These are phyloP conservation scores for Bos indicus DNA, from an alignment of 2,113 vertebrate species.

Conservation along the genomic window DNA sequence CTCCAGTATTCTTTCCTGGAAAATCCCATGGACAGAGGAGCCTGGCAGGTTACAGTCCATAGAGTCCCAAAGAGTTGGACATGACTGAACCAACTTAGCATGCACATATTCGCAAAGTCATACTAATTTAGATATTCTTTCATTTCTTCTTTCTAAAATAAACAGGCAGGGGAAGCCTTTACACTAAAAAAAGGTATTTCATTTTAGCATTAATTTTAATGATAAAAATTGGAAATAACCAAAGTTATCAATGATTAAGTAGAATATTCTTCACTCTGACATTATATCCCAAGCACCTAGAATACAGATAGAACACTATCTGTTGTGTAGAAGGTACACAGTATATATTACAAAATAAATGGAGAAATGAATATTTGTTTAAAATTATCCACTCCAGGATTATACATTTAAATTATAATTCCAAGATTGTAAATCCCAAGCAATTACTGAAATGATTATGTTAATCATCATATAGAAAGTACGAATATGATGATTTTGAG, in stretches of 20 bases:
- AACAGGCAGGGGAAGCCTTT: neutral
- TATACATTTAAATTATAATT: neutral
- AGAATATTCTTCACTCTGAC: neutral
- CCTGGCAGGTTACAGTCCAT: neutral
- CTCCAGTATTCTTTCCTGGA: neutral
- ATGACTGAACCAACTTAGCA: neutral
- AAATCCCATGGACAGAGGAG: neutral
- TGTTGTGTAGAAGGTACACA: neutral
- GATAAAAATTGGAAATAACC: neutral
- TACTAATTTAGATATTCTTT: neutral
- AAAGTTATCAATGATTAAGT: neutral
- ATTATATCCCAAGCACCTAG: neutral
- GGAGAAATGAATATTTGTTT: neutral
- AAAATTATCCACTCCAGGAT: neutral
- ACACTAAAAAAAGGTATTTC: neutral
- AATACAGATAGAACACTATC: neutral
- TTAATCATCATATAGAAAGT: constrained; percentile 6
- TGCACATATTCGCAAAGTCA: neutral
- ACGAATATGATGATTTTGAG: neutral
- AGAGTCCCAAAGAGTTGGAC: neutral
- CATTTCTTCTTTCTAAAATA: neutral
- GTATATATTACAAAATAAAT: neutral
- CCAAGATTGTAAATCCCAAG: neutral
- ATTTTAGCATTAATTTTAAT: neutral
- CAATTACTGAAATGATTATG: neutral